Evolutionary conservation across 2,888 invertebrate genomes (phyloP).

Genomic region (Eilema caniola): DNA sequence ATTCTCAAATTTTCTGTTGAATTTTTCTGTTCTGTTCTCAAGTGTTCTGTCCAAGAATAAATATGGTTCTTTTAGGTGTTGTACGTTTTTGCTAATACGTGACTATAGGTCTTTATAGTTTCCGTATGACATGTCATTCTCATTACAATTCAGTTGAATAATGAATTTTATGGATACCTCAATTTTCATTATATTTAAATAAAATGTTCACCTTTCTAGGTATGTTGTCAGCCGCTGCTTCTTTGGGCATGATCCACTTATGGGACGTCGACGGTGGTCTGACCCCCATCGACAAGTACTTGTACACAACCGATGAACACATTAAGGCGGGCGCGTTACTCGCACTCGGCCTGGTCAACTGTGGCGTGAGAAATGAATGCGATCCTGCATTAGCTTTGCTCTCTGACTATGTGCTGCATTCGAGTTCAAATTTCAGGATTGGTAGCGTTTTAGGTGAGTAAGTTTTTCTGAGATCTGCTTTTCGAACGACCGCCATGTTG

Average conservation of each 20-base stretch:
- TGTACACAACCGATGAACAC: conserved; percentile 97
- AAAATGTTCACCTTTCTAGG: conserved; percentile 69
- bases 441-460: conserved; percentile 91
- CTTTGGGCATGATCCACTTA: conserved; percentile 96
- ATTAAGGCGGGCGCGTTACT: conserved; percentile 99
- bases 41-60: too few species aligned
- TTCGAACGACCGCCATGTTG: too few species aligned
- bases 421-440: conserved; percentile 93
- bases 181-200: not conserved
- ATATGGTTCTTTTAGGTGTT: too few species aligned
- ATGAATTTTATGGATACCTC: not conserved
- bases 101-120: too few species aligned
- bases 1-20: not conserved
- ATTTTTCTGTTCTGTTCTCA: too few species aligned
- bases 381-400: conserved; percentile 98
- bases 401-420: conserved; percentile 96
- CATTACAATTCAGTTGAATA: not conserved
- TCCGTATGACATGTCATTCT: not conserved
- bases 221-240: conserved; percentile 99
- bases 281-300: conserved; percentile 98
- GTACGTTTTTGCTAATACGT: too few species aligned
- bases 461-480: too few species aligned
- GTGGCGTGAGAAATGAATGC: conserved; percentile 98
- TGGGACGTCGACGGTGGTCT: conserved; percentile 99
- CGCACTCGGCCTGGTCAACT: conserved; percentile 98